Base-by-base conservation (phyloP, 2,797 vertebrate genomes). In the Luscinia luscinia region DNA sequence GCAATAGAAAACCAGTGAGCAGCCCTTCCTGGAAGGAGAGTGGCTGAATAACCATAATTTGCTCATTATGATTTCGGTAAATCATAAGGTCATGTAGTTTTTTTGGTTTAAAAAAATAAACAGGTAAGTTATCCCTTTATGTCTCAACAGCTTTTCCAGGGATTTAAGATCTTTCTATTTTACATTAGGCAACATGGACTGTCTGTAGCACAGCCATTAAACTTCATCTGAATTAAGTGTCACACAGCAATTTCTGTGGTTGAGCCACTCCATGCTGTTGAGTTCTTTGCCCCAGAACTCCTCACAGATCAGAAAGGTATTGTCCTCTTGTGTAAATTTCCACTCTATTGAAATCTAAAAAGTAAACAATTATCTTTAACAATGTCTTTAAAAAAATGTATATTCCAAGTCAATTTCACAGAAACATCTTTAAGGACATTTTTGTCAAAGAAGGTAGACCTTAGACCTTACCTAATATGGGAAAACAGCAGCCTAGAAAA, bases 401-500 rank as follows among this genome's bases (percentile, higher is more conserved):
- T 49, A 34, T 43, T 83, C 51, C 62, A 30, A 58, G 18, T 23
- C 67, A 18, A 4, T 34, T 19, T 68, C 46, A 38, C 20, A 41
- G 30, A 24, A 74, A 62, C 7, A 63, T 21, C 12, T 88, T 52
- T 49, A 67, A 62, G 43, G n/a, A 74, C 68, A 77, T 72, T 38
- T 38, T 38, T 38, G 38, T 38, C 38, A 59, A 38, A 57, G 45
- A 55, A 68, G 7, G 8, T 38, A 83, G 6, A 20, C 4, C 9
- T 49, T 38, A 34, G 6, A 12, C 5, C 6, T 49, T 38, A 38
- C 0, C 2, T 49, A 12, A 49, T n/a, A 26, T 32, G 15, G 34
- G 13, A 73, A 38, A 83, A 54, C 6, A 54, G n/a, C 11, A 83
- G 23, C 16, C 34, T 52, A 26, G 38, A 61, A 62, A n/a, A 79